phyloP scores from a whole-genome alignment of 2,113 vertebrate genomes.

The Oryzias celebensis region DNA sequence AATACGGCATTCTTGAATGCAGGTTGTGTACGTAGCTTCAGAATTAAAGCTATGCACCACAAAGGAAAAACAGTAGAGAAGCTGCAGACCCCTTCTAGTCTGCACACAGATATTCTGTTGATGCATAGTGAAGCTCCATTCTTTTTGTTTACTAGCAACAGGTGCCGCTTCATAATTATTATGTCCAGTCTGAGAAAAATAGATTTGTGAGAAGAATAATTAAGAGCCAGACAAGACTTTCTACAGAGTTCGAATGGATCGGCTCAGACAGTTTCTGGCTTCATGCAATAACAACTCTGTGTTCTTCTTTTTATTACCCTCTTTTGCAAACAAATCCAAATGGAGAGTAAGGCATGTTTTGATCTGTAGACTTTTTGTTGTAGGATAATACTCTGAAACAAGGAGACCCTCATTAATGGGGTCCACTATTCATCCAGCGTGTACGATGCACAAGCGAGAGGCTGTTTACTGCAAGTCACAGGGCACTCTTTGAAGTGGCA shows the following conservation, averaged over 20 bases:
- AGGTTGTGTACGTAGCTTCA: too few species aligned
- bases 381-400: slow-evolving; percentile 4
- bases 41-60: too few species aligned
- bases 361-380: slow-evolving; percentile 26
- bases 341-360: background rate
- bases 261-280: background rate
- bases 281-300: background rate
- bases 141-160: too few species aligned
- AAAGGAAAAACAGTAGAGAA: too few species aligned
- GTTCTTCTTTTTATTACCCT: background rate
- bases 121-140: too few species aligned
- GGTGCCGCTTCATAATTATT: too few species aligned
- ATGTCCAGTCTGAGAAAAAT: too few species aligned
- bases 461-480: slow-evolving; percentile 34
- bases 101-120: too few species aligned
- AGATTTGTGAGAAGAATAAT: too few species aligned
- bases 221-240: background rate
- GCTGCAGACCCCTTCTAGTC: too few species aligned
- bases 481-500: slow-evolving; percentile 48
- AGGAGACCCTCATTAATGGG: slow-evolving; percentile 30
- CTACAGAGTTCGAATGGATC: background rate
- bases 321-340: background rate
- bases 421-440: slow-evolving; percentile 29
- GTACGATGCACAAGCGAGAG: slow-evolving; percentile 18
- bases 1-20: too few species aligned